phyloP scores from a whole-genome alignment of 2,888 invertebrate genomes.

The Hermaeophaga mercurialis region DNA sequence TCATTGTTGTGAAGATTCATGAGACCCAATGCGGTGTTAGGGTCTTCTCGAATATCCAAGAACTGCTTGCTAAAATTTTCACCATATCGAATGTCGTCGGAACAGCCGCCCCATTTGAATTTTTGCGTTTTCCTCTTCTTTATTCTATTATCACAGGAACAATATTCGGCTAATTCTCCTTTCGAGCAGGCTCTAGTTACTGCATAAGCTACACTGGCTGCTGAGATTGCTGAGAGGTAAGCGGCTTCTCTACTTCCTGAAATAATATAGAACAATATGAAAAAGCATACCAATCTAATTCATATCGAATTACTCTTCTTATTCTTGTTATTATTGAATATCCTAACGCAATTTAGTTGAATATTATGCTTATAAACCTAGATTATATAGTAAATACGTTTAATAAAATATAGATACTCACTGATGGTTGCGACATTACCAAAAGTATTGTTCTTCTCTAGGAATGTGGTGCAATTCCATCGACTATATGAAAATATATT shows the following conservation, averaged over 20 bases:
- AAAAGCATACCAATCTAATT: too few relatives aligned
- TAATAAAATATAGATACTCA: constrained; percentile 62
- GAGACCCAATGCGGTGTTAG: constrained; percentile 72
- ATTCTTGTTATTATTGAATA: too few relatives aligned
- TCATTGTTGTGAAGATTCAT: constrained; percentile 94
- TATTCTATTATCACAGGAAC: constrained; percentile 78
- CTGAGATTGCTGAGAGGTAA: constrained; percentile 85
- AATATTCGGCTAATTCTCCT: constrained; percentile 80
- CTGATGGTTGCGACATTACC: constrained; percentile 83
- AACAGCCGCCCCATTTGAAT: constrained; percentile 95
- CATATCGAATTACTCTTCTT: too few relatives aligned
- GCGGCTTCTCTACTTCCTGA: constrained; percentile 88
- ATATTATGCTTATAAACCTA: too few relatives aligned
- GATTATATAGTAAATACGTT: not conserved
- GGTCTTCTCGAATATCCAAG: constrained; percentile 80
- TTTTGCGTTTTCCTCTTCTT: constrained; percentile 67
- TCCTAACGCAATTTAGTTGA: too few relatives aligned
- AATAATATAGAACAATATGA: not conserved
- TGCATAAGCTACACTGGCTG: constrained; percentile 88
- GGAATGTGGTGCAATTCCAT: constrained; percentile 87
- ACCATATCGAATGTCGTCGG: constrained; percentile 86
- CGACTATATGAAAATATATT: constrained; percentile 84
- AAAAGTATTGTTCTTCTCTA: constrained; percentile 72
- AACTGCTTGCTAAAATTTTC: constrained; percentile 86
- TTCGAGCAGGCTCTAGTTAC: constrained; percentile 86